Conservation (phyloP, 2,797 vertebrate species). For the Brotula barbata region DNA sequence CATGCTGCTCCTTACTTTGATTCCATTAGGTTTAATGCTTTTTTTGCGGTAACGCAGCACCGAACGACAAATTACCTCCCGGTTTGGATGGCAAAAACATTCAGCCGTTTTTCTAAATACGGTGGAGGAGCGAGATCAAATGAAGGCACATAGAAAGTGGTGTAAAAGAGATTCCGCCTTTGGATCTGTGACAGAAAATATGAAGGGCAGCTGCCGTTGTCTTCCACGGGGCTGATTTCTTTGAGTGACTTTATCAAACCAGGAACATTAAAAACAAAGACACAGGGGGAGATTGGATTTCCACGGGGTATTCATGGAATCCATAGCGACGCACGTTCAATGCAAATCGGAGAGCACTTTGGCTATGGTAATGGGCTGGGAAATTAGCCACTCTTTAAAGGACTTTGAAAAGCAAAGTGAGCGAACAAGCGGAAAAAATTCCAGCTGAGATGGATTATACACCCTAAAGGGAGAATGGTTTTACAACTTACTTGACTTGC, state of each 20-base stretch:
- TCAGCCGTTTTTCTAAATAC: slow-evolving; percentile 14
- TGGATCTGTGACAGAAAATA: slow-evolving; percentile 26
- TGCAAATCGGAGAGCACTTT: slow-evolving; percentile 44
- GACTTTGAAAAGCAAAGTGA: slow-evolving; percentile 38
- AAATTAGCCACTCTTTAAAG: slow-evolving; percentile 61
- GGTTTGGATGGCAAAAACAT: slow-evolving; percentile 21
- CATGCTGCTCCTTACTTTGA: slow-evolving; percentile 64
- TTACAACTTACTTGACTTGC: slow-evolving; percentile 49
- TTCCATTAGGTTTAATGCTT: slow-evolving; percentile 77
- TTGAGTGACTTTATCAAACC: slow-evolving; percentile 64
- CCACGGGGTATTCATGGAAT: slow-evolving; percentile 43
- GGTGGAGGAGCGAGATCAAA: slow-evolving; percentile 16
- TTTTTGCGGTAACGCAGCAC: slow-evolving; percentile 55
- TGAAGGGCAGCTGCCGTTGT: slow-evolving; percentile 29
- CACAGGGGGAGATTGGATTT: slow-evolving; percentile 46
- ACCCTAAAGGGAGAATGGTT: slow-evolving; percentile 56
- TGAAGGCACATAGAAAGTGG: not conserved
- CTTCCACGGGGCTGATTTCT: slow-evolving; percentile 45
- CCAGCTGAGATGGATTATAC: slow-evolving; percentile 53
- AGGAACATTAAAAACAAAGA: slow-evolving; percentile 62
- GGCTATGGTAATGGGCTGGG: slow-evolving; percentile 32
- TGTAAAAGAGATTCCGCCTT: slow-evolving; percentile 22
- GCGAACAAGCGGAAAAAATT: slow-evolving; percentile 46
- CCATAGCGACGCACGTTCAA: slow-evolving; percentile 60
- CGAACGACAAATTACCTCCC: slow-evolving; percentile 54